Evolutionary conservation across 2,888 invertebrate genomes (phyloP).

Genomic region (Pollenia labialis): DNA sequence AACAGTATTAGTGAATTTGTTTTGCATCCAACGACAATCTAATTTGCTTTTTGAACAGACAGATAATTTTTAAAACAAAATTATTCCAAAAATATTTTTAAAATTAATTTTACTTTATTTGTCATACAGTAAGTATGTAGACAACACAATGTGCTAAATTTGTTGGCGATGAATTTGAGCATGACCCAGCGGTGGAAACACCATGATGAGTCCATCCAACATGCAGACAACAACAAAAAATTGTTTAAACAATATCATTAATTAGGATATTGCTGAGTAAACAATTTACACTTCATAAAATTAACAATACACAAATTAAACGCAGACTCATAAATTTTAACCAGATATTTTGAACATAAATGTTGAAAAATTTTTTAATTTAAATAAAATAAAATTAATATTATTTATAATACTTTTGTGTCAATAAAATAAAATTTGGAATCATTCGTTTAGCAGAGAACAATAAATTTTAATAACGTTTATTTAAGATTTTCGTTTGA

Average conservation of each 20-base stretch:
- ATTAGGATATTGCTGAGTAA: constrained; percentile 67
- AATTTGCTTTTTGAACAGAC: too few relatives aligned
- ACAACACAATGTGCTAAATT: background rate
- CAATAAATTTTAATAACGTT: too few relatives aligned
- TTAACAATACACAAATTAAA: constrained; percentile 53
- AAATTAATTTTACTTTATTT: background rate
- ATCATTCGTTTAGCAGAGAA: too few relatives aligned
- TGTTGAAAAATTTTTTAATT: constrained; percentile 33
- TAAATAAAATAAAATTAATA: constrained; percentile 1
- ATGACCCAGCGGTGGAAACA: background rate
- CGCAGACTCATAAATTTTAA: constrained; percentile 71
- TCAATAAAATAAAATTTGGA: too few relatives aligned
- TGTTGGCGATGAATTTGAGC: background rate
- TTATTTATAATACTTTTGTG: background rate
- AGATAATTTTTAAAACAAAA: too few relatives aligned
- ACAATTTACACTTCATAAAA: constrained; percentile 70
- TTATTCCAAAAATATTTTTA: background rate
- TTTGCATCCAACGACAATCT: too few relatives aligned
- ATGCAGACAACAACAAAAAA: constrained; percentile 13
- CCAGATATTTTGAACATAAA: constrained; percentile 28
- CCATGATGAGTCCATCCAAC: background rate
- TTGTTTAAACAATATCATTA: constrained; percentile 64
- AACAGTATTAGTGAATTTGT: too few relatives aligned
- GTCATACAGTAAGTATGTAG: background rate
- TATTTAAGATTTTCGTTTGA: too few relatives aligned